Evolutionary conservation across 2,888 invertebrate genomes (phyloP), one percentile per base, ranked within the genome.

Genomic region (Amphipyra tragopoginis): DNA sequence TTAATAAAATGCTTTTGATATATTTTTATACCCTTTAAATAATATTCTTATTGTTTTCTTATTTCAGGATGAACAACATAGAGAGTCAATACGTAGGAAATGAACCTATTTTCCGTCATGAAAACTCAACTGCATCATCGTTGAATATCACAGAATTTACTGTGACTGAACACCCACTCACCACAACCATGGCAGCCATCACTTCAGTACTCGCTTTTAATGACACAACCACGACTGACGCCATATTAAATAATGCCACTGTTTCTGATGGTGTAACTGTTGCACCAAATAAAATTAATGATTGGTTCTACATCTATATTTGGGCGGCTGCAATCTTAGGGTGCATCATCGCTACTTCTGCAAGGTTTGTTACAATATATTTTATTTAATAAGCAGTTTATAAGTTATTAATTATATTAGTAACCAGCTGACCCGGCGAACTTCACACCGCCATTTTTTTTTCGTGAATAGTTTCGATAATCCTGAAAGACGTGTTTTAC

Each of bases 331-430:
- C 96, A 21, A 96, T 97, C 54, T 45, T 95, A 0, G 91, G 91
- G 2, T 96, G 96, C 53, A 95, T 97, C 43, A 26, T 96, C 5
- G 86, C 96, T 47, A 96, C 96, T 10, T 95, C 95, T 8, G 86
- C 81, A 73, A 93, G 95, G 95, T 94, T 68, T 65, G 80, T 73
- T 48, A n/a, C 21, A 55, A 56, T 14, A 34, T 14, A 9, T 13
- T 29, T 7, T 2, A 2, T 21, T 50, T 38, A 13, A 0, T 4
- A 1, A 5, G 2, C 5, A 29, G 29, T 29, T 29, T 7, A 29
- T 2, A 0, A 29, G 29, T 29, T 29, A 4, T 29, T 3, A 21
- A 21, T n/a, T n/a, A n/a, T n/a, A n/a, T n/a, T n/a, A n/a, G n/a
- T n/a, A n/a, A n/a, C n/a, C n/a, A n/a, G n/a, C n/a, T n/a, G n/a